Percentiles rank a stretch among this genome's conserved stretches.
These are phyloP conservation scores for Tapirus indicus DNA, from an alignment of 2,797 vertebrate species.

Conservation along the genomic window DNA sequence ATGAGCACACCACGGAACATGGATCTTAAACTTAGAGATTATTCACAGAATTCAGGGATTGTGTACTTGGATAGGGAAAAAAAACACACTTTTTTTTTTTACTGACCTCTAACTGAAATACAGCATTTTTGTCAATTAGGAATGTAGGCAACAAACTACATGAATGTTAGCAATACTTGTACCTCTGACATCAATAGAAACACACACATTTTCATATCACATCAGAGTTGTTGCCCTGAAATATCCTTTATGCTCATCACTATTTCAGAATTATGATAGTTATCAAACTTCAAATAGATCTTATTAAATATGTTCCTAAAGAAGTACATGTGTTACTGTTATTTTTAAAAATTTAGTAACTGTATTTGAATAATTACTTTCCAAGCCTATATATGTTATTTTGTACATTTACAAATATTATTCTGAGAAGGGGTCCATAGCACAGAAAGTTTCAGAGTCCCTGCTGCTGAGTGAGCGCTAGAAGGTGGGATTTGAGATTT, in stretches of 20 bases:
- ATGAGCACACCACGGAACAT: background rate
- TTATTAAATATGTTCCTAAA: slow-evolving; percentile 41
- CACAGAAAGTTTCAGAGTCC: background rate
- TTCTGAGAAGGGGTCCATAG: background rate
- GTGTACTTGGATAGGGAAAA: background rate
- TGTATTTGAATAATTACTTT: slow-evolving; percentile 45
- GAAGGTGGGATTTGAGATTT: background rate
- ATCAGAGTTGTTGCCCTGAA: background rate
- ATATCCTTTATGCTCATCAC: background rate
- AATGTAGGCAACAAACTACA: background rate
- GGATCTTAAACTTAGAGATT: background rate
- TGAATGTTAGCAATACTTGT: background rate
- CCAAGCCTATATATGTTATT: background rate
- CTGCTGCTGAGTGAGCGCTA: background rate
- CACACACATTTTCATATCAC: background rate
- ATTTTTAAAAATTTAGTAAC: background rate
- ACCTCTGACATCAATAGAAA: background rate
- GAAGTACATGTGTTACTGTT: background rate
- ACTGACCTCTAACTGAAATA: slow-evolving; percentile 11
- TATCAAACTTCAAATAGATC: background rate
- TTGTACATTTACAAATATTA: slow-evolving; percentile 48
- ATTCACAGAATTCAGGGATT: background rate
- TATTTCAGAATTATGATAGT: background rate
- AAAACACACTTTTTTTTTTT: background rate
- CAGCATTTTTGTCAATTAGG: background rate